Evolutionary conservation across 2,797 vertebrate species (phyloP).

Genomic region (Cyclopterus lumpus): DNA sequence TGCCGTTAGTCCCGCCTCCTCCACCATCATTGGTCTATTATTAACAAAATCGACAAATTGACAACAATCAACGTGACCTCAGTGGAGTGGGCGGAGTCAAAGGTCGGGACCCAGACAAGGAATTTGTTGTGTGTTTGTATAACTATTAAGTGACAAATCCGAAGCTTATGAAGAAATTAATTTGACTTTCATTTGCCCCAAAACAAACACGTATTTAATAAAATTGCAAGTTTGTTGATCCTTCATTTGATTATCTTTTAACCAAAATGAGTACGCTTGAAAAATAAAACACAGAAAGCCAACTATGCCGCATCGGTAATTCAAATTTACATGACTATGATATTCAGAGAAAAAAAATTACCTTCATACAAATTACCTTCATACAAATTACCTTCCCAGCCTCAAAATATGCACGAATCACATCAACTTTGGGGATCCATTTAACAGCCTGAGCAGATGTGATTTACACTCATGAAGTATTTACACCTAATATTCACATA

Average conservation of each 20-base stretch:
- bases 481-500: constrained; percentile 50
- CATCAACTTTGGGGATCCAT: constrained; percentile 3
- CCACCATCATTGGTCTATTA: no score
- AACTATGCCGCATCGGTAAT: constrained; percentile 1
- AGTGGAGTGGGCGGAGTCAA: no score
- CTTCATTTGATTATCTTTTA: background rate
- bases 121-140: no score
- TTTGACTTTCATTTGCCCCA: background rate
- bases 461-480: constrained; percentile 59
- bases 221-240: background rate
- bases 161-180: background rate
- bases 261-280: background rate
- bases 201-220: background rate
- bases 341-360: background rate
- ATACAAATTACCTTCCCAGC: constrained; percentile 17
- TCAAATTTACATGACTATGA: constrained; percentile 4
- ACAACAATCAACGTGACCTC: no score
- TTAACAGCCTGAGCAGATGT: constrained; percentile 3
- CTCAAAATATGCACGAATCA: constrained; percentile 4
- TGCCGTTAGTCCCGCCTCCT: no score
- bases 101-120: no score
- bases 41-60: no score
- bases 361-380: no score
- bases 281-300: background rate
- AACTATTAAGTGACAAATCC: background rate